phyloP scores from a whole-genome alignment of 2,797 vertebrate species.

The Characodon lateralis region DNA sequence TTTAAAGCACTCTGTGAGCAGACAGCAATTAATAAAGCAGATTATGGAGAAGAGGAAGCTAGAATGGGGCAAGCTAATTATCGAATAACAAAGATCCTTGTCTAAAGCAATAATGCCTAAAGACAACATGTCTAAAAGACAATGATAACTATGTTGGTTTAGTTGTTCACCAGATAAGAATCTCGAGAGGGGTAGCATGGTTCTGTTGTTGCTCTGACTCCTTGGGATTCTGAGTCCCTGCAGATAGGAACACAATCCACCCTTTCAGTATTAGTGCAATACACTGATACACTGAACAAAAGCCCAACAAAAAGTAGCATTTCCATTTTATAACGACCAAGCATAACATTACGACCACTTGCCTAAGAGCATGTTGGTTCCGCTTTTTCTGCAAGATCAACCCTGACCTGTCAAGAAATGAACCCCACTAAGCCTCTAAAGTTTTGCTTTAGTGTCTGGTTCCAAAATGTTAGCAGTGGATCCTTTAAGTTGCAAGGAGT shows the following conservation, averaged over 20 bases:
- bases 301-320: neutral
- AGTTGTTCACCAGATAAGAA: slow-evolving; percentile 15
- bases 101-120: slow-evolving; percentile 27
- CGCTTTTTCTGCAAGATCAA: too few relatives aligned
- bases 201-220: slow-evolving; percentile 23
- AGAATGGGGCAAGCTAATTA: slow-evolving; percentile 25
- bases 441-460: too few relatives aligned
- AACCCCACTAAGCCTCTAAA: too few relatives aligned
- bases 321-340: too few relatives aligned
- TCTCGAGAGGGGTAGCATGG: slow-evolving; percentile 6
- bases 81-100: slow-evolving; percentile 29
- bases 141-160: slow-evolving; percentile 29
- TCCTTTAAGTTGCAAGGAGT: too few relatives aligned
- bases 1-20: slow-evolving; percentile 35
- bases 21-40: slow-evolving; percentile 50
- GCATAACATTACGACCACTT: too few relatives aligned
- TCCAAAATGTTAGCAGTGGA: neutral
- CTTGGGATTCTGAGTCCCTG: neutral
- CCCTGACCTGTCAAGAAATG: too few relatives aligned
- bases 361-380: too few relatives aligned
- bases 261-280: slow-evolving; percentile 19
- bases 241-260: slow-evolving; percentile 24
- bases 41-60: slow-evolving; percentile 35
- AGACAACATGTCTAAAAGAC: slow-evolving; percentile 13
- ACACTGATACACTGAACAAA: slow-evolving; percentile 22